A percentile compares a stretch with the other conserved stretches of the same genome.
phyloP scores from a whole-genome alignment of 2,888 invertebrate genomes.

The Metacarcinus magister region DNA sequence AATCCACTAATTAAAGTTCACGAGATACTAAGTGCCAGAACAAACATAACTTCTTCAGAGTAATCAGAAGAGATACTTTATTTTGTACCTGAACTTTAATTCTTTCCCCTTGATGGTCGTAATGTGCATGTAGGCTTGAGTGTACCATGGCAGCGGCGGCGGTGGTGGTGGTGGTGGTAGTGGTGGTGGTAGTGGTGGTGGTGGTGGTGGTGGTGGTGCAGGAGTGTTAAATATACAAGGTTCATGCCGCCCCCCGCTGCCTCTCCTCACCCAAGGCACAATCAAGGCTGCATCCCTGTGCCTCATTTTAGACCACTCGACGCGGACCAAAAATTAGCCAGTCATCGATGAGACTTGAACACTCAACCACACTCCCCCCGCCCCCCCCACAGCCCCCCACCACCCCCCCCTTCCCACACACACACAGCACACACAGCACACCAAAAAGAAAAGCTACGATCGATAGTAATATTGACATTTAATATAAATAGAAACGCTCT shows the following conservation, averaged over 20 bases:
- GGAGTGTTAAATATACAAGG: not conserved
- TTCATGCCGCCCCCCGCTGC: not conserved
- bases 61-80: not conserved
- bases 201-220: not conserved
- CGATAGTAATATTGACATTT: not conserved
- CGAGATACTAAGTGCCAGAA: not conserved
- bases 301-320: not conserved
- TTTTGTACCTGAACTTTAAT: not conserved
- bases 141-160: not conserved
- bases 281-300: not conserved
- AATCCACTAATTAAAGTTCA: not conserved
- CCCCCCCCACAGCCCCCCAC: not conserved
- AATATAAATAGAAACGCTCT: not conserved
- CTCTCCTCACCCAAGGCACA: not conserved
- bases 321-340: not conserved
- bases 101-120: not conserved
- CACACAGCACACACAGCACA: not conserved
- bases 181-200: too few species aligned
- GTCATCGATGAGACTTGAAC: not conserved
- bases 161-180: too few species aligned
- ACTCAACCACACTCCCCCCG: not conserved
- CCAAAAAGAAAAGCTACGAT: not conserved
- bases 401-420: not conserved
- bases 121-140: not conserved
- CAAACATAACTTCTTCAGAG: not conserved